Evolutionary conservation across 64 coral and sea anemone species (phyloP), one percentile per base, ranked within the genome.

Genomic region (Dendrophyllia cribrosa): DNA sequence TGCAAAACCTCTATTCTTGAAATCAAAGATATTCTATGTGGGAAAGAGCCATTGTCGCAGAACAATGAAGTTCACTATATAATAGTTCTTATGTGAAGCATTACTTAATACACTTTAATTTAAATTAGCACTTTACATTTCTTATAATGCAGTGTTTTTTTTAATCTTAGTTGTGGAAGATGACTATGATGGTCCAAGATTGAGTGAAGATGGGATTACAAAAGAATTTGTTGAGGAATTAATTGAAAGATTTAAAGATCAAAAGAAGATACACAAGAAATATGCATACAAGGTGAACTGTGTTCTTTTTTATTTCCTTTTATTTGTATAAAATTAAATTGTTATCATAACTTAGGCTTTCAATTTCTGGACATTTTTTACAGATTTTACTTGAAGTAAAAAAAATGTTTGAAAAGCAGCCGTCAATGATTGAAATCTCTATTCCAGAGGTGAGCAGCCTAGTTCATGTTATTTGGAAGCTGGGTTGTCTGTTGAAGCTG

Each of bases 221-320:
- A 70, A 72, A 17, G 97, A 91, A 26, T 99, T 99, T 96, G 70
- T 99, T 43, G 74, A 88, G 59, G 55, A 93, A 55, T 87, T 99
- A 75, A 93, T 99, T 77, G 71, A 89, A 75, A 87, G 83, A 79
- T 99, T 99, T 75, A 94, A 80, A 76, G 88, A 96, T 78, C 94
- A 99, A 85, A 99, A 99, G 72, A 99, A 95, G 71, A 96, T 99
- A 21, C 94, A 99, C 51, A 96, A 73, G 82, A 99, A 99, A 85
- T 99, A 91, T 94, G 97, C 97, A 51, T 99, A 99, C 77, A 91
- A 59, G 97, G 97, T 99, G 67, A 64, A 59, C 23, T 85, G 24
- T 70, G 5, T 88, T 50, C 63, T n/a, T 6, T 67, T 76, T 48
- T 71, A 8, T 72, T 51, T 19, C 16, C n/a, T 6, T 44, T 9